Base-by-base conservation (phyloP, 2,888 invertebrate species). In the Maniola hyperantus region DNA sequence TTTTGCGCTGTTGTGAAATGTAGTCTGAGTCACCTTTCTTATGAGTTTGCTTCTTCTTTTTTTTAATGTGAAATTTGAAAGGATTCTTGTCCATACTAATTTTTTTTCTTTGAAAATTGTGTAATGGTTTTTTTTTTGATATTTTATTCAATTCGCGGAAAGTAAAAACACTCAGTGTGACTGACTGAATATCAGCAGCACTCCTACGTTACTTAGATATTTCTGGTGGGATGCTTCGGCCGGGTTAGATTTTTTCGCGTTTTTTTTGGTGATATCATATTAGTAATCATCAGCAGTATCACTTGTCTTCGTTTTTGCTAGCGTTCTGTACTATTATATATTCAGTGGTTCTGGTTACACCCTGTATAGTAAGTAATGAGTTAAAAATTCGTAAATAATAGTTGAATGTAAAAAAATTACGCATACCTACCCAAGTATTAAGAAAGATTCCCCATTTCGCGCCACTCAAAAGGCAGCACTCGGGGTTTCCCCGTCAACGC, bases 401-500 rank as follows among this genome's bases (percentile, higher is more conserved):
- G 46, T 6, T 5, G 5, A 1, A 46, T 6, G 7, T 46, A 48
- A 48, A 48, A 46, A 46, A 20, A 18, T 50, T 20, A 8, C 5
- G 10, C 33, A 39, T 18, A 55, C n/a, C 0, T 18, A 55, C n/a
- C 0, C 39, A 61, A 51, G 36, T 51, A 55, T 46, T 20, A 36
- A 55, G 26, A 70, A 66, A 64, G 67, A 68, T 70, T 66, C 65
- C 65, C 65, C 68, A 72, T 74, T 79, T 75, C 76, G 72, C 63
- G 50, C 50, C 73, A 48, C 72, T 71, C 74, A 70, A 71, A 73
- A 69, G 68, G 65, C 67, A 58, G 71, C 72, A 71, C 76, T 74
- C 64, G 36, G 63, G 60, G 62, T 73, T 75, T 76, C 74, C 77
- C 77, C 73, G 69, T 76, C 76, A 71, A 80, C 82, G 78, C 82